A percentile compares a stretch with the other conserved stretches of the same genome.
phyloP scores from a whole-genome alignment of 2,797 vertebrate genomes.

The Bovichtus variegatus region DNA sequence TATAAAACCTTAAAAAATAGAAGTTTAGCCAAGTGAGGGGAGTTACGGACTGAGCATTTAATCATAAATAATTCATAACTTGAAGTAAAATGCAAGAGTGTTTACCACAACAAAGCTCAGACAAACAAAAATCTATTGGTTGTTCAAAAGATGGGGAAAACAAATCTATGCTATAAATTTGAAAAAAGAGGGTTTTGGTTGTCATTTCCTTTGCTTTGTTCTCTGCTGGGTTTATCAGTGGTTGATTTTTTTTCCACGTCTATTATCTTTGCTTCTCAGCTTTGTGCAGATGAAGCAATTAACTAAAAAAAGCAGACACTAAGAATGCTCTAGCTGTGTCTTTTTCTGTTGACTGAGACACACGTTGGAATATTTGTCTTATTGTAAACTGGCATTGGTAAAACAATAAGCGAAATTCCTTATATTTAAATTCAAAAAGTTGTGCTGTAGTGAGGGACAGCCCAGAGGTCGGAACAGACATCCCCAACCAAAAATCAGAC shows the following conservation, averaged over 20 bases:
- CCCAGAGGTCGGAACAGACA: neutral
- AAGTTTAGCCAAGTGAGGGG: constrained; percentile 5
- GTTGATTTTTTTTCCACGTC: neutral
- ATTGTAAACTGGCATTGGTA: neutral
- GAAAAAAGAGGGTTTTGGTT: constrained; percentile 27
- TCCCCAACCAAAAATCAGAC: constrained; percentile 32
- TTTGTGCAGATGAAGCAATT: constrained; percentile 25
- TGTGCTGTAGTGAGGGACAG: neutral
- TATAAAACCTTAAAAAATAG: constrained; percentile 32
- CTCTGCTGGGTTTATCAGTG: constrained; percentile 33
- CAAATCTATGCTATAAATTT: constrained; percentile 51
- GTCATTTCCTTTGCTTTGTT: constrained; percentile 62
- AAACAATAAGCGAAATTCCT: neutral
- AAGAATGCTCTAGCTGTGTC: neutral
- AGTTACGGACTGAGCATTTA: constrained; percentile 21
- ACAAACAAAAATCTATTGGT: constrained; percentile 26
- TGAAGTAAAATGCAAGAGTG: constrained; percentile 22
- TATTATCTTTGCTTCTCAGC: constrained; percentile 22
- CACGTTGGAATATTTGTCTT: neutral
- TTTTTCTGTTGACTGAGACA: neutral
- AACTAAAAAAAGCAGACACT: neutral
- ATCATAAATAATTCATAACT: constrained; percentile 46
- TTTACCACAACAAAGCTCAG: constrained; percentile 64
- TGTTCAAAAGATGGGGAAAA: constrained; percentile 36
- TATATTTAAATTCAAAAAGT: neutral